Base-by-base conservation (phyloP, 2,888 invertebrate genomes). In the Mactromeris polynyma region DNA sequence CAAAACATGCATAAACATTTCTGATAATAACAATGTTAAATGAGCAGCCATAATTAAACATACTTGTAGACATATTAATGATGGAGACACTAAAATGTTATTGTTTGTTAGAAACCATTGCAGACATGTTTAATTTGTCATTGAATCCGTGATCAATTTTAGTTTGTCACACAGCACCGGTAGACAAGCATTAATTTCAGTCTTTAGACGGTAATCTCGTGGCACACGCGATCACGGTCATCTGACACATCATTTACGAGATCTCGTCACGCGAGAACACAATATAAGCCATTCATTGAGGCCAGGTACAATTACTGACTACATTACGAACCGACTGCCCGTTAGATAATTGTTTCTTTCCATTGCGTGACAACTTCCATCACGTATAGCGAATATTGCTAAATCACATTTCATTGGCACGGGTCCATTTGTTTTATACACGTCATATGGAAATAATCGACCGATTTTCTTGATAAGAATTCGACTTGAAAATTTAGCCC, bases 181-280 rank as follows among this genome's bases (percentile, higher is more conserved):
- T 83, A 92, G 90, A 89, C 90, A 89, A 82, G 92, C 90, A 90
- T 92, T 92, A 88, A 90, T 90, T 90, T 90, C 92, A 89, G 88
- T 81, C 77, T 83, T 80, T 85, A 87, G 87, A 86, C 89, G n/a
- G 85, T 90, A 90, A 92, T 92, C 85, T 85, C 84, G 87, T 89
- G 86, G 77, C 46, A 81, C 91, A 92, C 91, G 91, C 91, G 82
- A 92, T 81, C 79, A 77, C 51, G 81, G 91, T 92, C 91, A 92
- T 89, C 89, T 89, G 90, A 92, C 91, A 87, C 91, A 87, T 78
- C 91, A 85, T 90, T 92, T 89, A 92, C 87, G 90, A 81, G 58
- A 81, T 19, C 64, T 46, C 21, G 83, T 89, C 91, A 92, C 91
- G 91, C 91, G 77, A 92, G 83, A 81, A 54, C 85, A 81, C 91